Base-by-base conservation (phyloP, 2,797 vertebrate species). In the Takifugu rubripes region DNA sequence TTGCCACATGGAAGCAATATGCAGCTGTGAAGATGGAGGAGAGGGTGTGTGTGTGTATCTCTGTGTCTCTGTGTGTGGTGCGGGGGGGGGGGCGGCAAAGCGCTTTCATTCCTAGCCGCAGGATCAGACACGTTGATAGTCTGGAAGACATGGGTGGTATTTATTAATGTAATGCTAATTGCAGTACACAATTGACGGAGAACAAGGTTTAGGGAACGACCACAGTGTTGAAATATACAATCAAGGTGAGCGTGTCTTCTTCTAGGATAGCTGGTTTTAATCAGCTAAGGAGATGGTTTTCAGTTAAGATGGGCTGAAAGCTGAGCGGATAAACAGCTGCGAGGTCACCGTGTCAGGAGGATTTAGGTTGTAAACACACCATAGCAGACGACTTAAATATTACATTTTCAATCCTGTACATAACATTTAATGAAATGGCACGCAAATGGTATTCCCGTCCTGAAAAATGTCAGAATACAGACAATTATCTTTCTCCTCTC, bases 331-430 rank as follows among this genome's bases (percentile, higher is more conserved):
- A 70, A 46, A 54, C 60, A 45, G 15, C n/a, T 6, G 61, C 6
- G 72, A 79, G 82, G 75, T 83, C 79, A 54, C 17, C 3, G 24
- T 47, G 66, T 62, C 72, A 49, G 47, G 31, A 67, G 66, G 78
- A 82, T 79, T 83, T 79, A 54, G 60, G 43, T 49, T 48, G 48
- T 48, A 48, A 67, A 58, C 49, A 45, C 61, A 61, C 5, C 27
- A 36, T 11, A 29, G 46, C 21, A 36, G n/a, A 27, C 45, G 17
- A 56, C 70, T 78, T 64, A 52, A 56, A 72, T 54, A 61, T 66
- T 56, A 61, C 67, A 64, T 54, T 53, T 43, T 64, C 31, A 52
- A 12, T 64, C 29, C 54, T 58, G 24, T 49, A 52, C 63, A 42
- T 63, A 42, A 62, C 52, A 56, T 66, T 45, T 54, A 58, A 66